These are phyloP conservation scores for Athalia rosae DNA, from an alignment of 2,888 invertebrate species.

Conservation along the genomic window DNA sequence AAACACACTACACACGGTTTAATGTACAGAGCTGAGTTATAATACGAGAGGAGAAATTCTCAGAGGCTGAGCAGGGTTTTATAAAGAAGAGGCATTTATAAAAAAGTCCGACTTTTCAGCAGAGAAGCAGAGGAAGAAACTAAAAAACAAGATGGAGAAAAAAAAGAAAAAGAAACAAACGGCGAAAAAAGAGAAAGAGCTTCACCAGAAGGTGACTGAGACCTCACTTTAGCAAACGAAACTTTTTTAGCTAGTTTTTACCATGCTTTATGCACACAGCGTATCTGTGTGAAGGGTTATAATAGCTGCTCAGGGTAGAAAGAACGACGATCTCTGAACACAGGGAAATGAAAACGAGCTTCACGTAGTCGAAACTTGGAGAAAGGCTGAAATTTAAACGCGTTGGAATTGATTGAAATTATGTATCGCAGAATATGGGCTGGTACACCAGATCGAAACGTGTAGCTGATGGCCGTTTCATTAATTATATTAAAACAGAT, in stretches of 20 bases:
- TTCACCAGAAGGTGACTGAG: slow-evolving; percentile 25
- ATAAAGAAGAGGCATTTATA: slow-evolving; percentile 27
- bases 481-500: no score
- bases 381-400: not conserved
- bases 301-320: no score
- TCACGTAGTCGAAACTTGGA: not conserved
- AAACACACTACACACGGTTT: not conserved
- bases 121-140: not conserved
- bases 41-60: slow-evolving; percentile 7
- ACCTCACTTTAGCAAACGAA: slow-evolving; percentile 34
- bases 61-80: slow-evolving; percentile 5
- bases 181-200: slow-evolving; percentile 15
- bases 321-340: no score
- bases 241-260: slow-evolving; percentile 17
- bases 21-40: not conserved
- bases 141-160: not conserved
- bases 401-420: no score
- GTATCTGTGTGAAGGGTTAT: not conserved
- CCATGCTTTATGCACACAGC: not conserved
- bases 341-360: no score
- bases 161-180: not conserved
- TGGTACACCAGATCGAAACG: no score
- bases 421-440: no score
- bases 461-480: no score
- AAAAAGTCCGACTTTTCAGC: not conserved